These are phyloP conservation scores for Vanacampus margaritifer DNA, from an alignment of 2,113 vertebrate species.

Conservation along the genomic window DNA sequence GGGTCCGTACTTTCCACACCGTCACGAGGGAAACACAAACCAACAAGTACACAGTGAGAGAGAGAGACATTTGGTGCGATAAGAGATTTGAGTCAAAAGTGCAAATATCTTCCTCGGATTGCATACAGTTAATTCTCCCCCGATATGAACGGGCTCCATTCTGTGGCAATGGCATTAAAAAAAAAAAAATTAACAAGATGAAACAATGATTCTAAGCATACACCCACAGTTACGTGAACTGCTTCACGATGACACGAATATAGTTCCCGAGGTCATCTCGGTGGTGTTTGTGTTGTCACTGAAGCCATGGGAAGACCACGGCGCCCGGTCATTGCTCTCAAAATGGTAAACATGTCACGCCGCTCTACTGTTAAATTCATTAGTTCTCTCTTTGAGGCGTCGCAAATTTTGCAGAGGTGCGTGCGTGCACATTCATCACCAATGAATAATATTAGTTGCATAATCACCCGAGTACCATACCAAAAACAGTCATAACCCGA, in stretches of 20 bases:
- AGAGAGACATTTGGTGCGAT: background rate
- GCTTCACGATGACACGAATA: background rate
- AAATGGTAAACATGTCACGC: slow-evolving; percentile 39
- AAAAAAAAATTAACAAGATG: background rate
- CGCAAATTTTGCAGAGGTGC: background rate
- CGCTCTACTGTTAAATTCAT: slow-evolving; percentile 47
- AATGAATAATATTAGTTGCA: slow-evolving; percentile 4
- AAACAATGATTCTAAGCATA: background rate
- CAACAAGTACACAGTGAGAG: slow-evolving; percentile 27
- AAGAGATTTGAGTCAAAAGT: background rate
- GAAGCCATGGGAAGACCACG: slow-evolving; percentile 56
- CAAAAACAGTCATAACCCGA: slow-evolving; percentile 23
- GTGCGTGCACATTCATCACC: background rate
- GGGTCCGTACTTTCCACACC: slow-evolving; percentile 97
- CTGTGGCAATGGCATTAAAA: background rate
- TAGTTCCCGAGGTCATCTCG: slow-evolving; percentile 22
- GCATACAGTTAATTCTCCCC: background rate
- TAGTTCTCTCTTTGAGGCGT: slow-evolving; percentile 28
- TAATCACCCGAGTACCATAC: slow-evolving; percentile 17
- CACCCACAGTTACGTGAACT: background rate
- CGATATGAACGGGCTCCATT: background rate
- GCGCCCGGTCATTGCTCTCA: slow-evolving; percentile 43
- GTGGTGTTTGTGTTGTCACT: slow-evolving; percentile 33
- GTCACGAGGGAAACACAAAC: slow-evolving; percentile 62
- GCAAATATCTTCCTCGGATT: background rate